A percentile compares a stretch with the other conserved stretches of the same genome.
Evolutionary conservation across 2,797 vertebrate genomes (phyloP).

Genomic region (Otus scops): DNA sequence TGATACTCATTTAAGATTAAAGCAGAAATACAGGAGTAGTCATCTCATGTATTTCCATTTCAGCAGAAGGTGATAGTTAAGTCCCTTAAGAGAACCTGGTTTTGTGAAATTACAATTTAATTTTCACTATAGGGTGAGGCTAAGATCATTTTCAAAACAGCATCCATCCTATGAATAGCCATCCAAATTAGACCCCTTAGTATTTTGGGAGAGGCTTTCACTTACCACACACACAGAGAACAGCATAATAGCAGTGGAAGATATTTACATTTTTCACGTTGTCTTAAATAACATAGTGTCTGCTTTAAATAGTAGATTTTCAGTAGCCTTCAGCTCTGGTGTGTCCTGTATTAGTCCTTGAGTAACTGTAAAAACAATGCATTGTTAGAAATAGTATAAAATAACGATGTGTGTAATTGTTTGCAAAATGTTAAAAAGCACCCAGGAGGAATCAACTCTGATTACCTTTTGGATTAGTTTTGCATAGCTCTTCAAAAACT

Average conservation of each 20-base stretch:
- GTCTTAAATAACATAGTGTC: conserved; percentile 67
- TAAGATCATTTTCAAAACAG: background rate
- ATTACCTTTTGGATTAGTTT: conserved; percentile 72
- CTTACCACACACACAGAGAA: conserved; percentile 11
- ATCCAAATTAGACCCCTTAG: background rate
- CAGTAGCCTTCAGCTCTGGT: background rate
- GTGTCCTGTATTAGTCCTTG: background rate
- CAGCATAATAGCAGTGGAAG: background rate
- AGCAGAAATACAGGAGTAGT: background rate
- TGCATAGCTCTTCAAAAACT: conserved; percentile 67
- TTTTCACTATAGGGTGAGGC: background rate
- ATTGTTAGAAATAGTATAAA: background rate
- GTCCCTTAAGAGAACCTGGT: background rate
- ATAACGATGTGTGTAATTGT: background rate
- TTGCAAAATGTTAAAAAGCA: background rate
- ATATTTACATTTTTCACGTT: conserved; percentile 21
- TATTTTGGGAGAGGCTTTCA: background rate
- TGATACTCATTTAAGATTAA: background rate
- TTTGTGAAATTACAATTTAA: background rate
- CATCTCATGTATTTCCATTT: background rate
- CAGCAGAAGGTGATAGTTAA: background rate
- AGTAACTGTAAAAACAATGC: conserved; percentile 63
- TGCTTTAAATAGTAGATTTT: conserved; percentile 46
- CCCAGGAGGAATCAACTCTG: background rate
- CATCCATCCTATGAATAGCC: background rate